Evolutionary conservation across 2,797 vertebrate genomes (phyloP).

Genomic region (Catharus ustulatus): DNA sequence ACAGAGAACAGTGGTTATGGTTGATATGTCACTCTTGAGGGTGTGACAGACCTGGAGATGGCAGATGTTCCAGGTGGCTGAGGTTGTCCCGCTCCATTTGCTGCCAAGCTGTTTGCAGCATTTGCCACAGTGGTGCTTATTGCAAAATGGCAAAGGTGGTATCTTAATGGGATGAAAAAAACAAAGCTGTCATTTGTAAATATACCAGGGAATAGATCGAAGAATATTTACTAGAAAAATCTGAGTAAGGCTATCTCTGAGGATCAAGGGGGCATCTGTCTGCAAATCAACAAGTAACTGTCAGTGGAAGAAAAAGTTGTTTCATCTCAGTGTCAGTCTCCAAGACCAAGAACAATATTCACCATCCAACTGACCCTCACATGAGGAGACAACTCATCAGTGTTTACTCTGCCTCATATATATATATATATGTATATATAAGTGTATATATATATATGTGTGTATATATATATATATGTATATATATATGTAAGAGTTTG

Average conservation of each 20-base stretch:
- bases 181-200: slow-evolving; percentile 32
- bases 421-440: no score
- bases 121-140: neutral
- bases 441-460: no score
- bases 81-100: slow-evolving; percentile 43
- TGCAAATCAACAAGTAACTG: slow-evolving; percentile 11
- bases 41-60: neutral
- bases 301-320: neutral
- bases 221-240: neutral
- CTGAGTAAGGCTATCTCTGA: neutral
- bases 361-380: neutral
- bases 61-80: slow-evolving; percentile 41
- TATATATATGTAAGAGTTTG: neutral
- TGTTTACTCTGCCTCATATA: neutral
- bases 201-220: slow-evolving; percentile 18
- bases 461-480: no score
- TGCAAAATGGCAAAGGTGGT: neutral
- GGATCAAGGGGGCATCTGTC: slow-evolving; percentile 38
- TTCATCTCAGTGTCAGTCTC: neutral
- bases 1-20: neutral
- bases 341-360: neutral
- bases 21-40: neutral
- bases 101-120: slow-evolving; percentile 24
- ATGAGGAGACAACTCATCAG: fast-evolving
- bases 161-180: slow-evolving; percentile 29